Evolutionary conservation across 2,888 invertebrate species (phyloP), one percentile per base, ranked within the genome.

Genomic region (Amiota mariae): DNA sequence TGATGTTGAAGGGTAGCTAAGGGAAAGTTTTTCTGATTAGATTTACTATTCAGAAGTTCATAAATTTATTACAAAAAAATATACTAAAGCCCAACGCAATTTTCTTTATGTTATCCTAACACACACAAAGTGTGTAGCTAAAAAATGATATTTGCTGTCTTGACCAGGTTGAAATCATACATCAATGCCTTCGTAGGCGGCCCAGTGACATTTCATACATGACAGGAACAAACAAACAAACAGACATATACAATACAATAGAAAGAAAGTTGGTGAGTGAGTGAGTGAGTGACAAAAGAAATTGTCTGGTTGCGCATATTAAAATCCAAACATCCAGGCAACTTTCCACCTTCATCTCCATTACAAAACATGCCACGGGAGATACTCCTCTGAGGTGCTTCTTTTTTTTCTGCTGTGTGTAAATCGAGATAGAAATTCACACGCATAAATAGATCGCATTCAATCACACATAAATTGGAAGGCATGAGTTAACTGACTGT

Each of bases 11-110:
- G 59, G 59, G 59, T 59, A 20, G 47, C 13, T 6, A 47, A 12
- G 11, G 49, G 18, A 15, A 11, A 66, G 1, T 61, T 66, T 56
- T 63, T 54, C 59, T 72, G 71, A 63, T 51, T 77, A 72, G 71
- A 70, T 77, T 73, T 81, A 78, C 67, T 74, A 81, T 36, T 6
- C 36, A 36, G 3, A 36, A 36, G 36, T 36, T 81, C 76, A 59
- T 59, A 15, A 59, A 59, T 59, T 59, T 20, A 18, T n/a, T 8
- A 59, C 59, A 18, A 18, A 20, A 15, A 15, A 54, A 54, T 6
- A 36, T 36, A 36, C 67, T 54, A 68, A 68, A 54, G 67, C 67
- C 51, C 20, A 68, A 68, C 13, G 18, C 24, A 68, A 68, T 68
- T 68, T 68, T 15, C 18, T 59, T 1, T 59, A 15, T 20, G 15